A percentile compares a stretch with the other conserved stretches of the same genome.
These are phyloP conservation scores for Chaunax sp. DNA, from an alignment of 2,797 vertebrate species.

Conservation along the genomic window DNA sequence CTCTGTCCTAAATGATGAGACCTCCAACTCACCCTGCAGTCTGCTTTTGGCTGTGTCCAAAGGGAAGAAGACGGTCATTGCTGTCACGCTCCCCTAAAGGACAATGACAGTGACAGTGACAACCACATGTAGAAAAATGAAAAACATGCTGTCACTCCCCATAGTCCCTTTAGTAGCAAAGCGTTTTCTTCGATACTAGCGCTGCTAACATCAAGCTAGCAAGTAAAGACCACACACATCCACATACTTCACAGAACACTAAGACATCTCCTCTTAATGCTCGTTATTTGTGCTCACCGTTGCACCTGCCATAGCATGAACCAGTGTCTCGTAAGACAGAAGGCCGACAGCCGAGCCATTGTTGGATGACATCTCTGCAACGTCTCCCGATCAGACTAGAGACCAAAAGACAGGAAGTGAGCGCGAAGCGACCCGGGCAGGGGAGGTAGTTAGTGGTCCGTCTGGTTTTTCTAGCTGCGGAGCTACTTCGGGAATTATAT, in stretches of 20 bases:
- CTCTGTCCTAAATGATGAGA: conserved; percentile 34
- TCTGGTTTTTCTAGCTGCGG: neutral
- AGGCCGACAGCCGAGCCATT: conserved; percentile 66
- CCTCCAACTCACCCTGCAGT: conserved; percentile 82
- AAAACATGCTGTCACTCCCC: neutral
- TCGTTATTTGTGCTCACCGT: conserved; percentile 74
- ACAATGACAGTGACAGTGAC: conserved; percentile 11
- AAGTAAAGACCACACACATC: neutral
- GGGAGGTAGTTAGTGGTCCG: neutral
- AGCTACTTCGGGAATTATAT: neutral
- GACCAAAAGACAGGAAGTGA: conserved; percentile 5
- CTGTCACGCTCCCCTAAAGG: conserved; percentile 83
- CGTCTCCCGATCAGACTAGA: conserved; percentile 4
- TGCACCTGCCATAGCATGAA: conserved; percentile 86
- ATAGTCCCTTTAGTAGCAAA: too few species aligned
- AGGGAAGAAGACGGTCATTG: conserved; percentile 86
- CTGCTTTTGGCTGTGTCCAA: conserved; percentile 87
- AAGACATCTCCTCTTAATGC: too few species aligned
- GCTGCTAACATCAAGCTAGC: neutral
- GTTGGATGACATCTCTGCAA: conserved; percentile 75
- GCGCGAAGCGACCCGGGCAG: neutral
- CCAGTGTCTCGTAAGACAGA: conserved; percentile 86
- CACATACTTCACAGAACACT: too few species aligned
- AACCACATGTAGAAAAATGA: neutral
- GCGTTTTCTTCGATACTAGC: neutral